Base-by-base conservation (phyloP, 1,140 invertebrate genomes). In the Macrocentrus cingulum region DNA sequence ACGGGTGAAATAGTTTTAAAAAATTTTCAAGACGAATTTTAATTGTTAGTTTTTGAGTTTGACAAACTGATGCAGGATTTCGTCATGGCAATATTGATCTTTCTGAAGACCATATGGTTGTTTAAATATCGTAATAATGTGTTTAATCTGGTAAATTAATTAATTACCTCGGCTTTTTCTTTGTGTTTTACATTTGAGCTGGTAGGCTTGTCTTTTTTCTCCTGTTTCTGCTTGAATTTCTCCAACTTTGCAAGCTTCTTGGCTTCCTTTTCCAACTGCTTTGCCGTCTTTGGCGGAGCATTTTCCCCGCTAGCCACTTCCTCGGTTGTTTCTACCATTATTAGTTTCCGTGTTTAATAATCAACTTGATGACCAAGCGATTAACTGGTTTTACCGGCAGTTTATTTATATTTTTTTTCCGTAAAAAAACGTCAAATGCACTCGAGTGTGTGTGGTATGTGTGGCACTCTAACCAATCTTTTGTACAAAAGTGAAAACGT, bases 161-260 rank as follows among this genome's bases (percentile, higher is more conserved):
- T 36, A 37, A 62, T 71, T 76, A 89, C 88, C 80, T 90, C 88
- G 20, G 81, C 64, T 65, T 88, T 88, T 64, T 87, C 86, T 74
- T 88, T 87, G 2, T 68, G 53, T 63, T 80, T 71, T 56, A 60
- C 79, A 62, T 65, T 71, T 48, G 71, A 65, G 62, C 75, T 71
- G 66, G 83, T 77, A 49, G 74, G 60, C 34, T 80, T 82, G 53
- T 81, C 77, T 70, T 91, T 90, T 70, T 95, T 95, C 41, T 92
- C 89, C 70, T 94, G 83, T 72, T 97, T 97, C 52, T 92, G 90
- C 72, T 94, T 90, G 39, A 97, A 88, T 79, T 97, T 98, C 62
- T 93, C 92, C 57, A 95, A 81, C 72, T 96, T 96, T 0, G 91
- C 92, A 34, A 88, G 85, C 69, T 93, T 94, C 60, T 92, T 90